Evolutionary conservation across 2,888 invertebrate species (phyloP).

Genomic region (Sipunculus nudus): DNA sequence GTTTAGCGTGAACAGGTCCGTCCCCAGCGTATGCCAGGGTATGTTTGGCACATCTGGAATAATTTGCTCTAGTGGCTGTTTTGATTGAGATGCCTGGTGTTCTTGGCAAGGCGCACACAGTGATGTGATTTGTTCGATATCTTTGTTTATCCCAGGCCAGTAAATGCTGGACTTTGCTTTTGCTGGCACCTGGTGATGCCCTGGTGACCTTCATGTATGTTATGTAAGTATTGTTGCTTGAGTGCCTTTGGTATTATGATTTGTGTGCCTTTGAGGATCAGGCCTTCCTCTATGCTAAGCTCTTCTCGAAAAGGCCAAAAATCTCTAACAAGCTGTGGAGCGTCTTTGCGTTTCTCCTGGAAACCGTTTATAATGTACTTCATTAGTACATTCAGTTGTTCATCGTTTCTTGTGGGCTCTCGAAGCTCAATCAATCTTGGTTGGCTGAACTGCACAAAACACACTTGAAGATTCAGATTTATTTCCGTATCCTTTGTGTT

Average conservation of each 20-base stretch:
- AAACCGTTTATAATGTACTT: constrained; percentile 13
- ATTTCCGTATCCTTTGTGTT: constrained; percentile 4
- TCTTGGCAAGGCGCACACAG: too few relatives aligned
- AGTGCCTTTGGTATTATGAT: constrained; percentile 15
- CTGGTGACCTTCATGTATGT: constrained; percentile 19
- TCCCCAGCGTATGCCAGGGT: too few relatives aligned
- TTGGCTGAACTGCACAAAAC: constrained; percentile 6
- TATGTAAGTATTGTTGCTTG: constrained; percentile 9
- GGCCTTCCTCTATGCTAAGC: constrained; percentile 21
- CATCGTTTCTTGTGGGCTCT: constrained; percentile 5
- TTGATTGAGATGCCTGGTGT: too few relatives aligned
- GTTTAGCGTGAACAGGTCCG: too few relatives aligned
- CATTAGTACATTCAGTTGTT: constrained; percentile 12
- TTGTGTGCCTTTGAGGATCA: constrained; percentile 27
- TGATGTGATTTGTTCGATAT: too few relatives aligned
- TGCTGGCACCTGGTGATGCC: constrained; percentile 19
- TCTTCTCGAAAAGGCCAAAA: constrained; percentile 27
- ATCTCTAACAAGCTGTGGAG: constrained; percentile 10
- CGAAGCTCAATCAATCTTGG: constrained; percentile 4
- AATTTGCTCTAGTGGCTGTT: too few relatives aligned
- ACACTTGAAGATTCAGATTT: constrained; percentile 17
- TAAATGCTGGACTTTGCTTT: constrained; percentile 17
- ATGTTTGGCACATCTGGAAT: too few relatives aligned
- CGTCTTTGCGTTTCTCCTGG: too few relatives aligned
- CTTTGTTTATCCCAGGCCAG: constrained; percentile 30